A percentile compares a stretch with the other conserved stretches of the same genome.
Conservation (phyloP, 2,113 vertebrate species). For the Vidua macroura region DNA sequence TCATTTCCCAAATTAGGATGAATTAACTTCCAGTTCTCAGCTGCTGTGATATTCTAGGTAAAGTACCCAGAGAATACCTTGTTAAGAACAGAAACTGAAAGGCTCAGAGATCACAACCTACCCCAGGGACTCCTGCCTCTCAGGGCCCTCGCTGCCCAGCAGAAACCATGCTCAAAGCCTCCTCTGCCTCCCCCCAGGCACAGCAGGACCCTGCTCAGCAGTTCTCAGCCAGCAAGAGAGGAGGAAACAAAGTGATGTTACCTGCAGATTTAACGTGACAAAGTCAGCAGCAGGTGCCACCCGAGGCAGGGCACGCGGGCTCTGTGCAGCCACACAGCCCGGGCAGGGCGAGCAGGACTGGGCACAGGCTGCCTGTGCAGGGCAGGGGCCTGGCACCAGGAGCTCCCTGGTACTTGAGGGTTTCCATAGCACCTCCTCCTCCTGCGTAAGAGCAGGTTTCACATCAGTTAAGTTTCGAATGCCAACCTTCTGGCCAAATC, state of each 20-base stretch:
- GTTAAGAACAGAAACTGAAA: neutral
- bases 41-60: neutral
- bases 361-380: neutral
- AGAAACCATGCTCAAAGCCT: neutral
- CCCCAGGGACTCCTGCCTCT: accelerated
- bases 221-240: neutral
- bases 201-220: neutral
- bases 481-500: neutral
- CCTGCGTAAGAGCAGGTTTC: neutral
- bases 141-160: neutral
- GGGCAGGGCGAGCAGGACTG: accelerated
- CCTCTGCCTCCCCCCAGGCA: neutral
- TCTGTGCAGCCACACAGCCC: accelerated
- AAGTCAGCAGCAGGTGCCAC: neutral
- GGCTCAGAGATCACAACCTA: neutral
- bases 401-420: neutral
- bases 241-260: neutral
- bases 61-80: neutral
- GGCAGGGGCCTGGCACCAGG: neutral
- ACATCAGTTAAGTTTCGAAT: neutral
- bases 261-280: neutral
- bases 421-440: conserved; percentile 20
- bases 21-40: neutral
- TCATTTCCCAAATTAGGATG: accelerated
- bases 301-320: neutral